Conservation (phyloP, 2,113 vertebrate genomes). For the Xiphophorus hellerii region DNA sequence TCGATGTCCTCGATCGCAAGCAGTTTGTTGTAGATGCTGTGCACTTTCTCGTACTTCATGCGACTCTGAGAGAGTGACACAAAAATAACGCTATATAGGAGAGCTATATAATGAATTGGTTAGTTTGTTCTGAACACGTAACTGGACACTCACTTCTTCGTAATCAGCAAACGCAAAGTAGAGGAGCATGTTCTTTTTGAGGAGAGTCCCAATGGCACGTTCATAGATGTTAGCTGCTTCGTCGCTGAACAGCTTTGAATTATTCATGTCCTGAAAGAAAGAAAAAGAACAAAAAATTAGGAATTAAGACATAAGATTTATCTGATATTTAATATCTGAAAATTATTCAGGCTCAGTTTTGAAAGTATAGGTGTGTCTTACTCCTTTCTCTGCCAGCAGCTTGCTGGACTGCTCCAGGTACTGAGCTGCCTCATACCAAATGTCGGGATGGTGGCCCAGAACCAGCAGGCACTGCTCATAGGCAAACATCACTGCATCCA, state of each 20-base stretch:
- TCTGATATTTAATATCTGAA: background rate
- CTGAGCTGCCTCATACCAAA: conserved; percentile 99
- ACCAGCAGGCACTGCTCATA: conserved; percentile 98
- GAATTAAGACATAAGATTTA: background rate
- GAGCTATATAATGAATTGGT: accelerated
- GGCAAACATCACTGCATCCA: conserved; percentile 95
- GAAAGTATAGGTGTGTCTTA: conserved; percentile 66
- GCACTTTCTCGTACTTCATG: conserved; percentile 98
- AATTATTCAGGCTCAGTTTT: background rate
- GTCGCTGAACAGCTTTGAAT: conserved; percentile 98
- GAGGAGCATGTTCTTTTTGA: conserved; percentile 99
- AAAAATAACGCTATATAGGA: background rate
- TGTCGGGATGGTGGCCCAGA: conserved; percentile 96
- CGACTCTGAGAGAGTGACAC: conserved; percentile 84
- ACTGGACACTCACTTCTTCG: conserved; percentile 87
- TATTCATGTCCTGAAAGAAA: conserved; percentile 94
- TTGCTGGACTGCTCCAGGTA: conserved; percentile 99
- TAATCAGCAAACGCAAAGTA: conserved; percentile 99
- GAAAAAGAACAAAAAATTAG: background rate
- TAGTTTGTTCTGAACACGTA: too few species aligned
- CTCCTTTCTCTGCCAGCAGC: conserved; percentile 96
- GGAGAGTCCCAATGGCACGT: conserved; percentile 95
- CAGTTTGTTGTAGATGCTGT: conserved; percentile 96
- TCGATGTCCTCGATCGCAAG: conserved; percentile 97
- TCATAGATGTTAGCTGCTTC: conserved; percentile 99